Evolutionary conservation across 2,888 invertebrate genomes (phyloP), one percentile per base, ranked within the genome.

Genomic region (Tachina lurida): DNA sequence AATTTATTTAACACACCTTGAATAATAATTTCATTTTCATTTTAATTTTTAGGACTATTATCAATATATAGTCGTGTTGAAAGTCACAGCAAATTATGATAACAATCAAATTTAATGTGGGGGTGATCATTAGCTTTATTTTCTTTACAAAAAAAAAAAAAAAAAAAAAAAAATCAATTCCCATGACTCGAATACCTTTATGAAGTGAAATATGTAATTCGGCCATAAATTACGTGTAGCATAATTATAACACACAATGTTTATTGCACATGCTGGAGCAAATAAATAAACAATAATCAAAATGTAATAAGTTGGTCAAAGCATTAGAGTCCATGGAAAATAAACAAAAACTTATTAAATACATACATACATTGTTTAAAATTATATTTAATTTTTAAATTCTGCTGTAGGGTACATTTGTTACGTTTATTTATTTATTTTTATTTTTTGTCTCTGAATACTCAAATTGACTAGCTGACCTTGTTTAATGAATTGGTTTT

Each of bases 1-100:
- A 79, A 71, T 63, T 71, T 63, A 15, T 31, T 54, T 41, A 67
- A 60, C 80, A 74, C 80, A 62, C 74, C 67, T 81, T 68, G 52
- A 71, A 39, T n/a, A 71, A 47, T 12, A 10, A n/a, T 63, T 73
- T 56, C n/a, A 63, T 62, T 31, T 31, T 31, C 5, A 31, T 31
- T 31, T 31, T 7, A 31, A 31, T 31, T 31, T 31, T 31, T 54
- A 39, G 45, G 41, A 10, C 31, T 77, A 39, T 67, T 62, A 49
- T 47, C n/a, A 47, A 31, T n/a, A n/a, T n/a, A n/a, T 47, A 31
- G 1, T 47, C 49, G 9, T 22, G 56, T 22, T 54, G 10, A 45
- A 76, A 63, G 31, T 31, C 45, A 31, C 3, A 45, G 10, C 31
- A 62, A 62, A 78, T 54, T 10, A 78, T 43, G 13, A 22, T 60